These are phyloP conservation scores for Acanthosepion lycidas DNA, from an alignment of 2,888 invertebrate species.

Conservation along the genomic window DNA sequence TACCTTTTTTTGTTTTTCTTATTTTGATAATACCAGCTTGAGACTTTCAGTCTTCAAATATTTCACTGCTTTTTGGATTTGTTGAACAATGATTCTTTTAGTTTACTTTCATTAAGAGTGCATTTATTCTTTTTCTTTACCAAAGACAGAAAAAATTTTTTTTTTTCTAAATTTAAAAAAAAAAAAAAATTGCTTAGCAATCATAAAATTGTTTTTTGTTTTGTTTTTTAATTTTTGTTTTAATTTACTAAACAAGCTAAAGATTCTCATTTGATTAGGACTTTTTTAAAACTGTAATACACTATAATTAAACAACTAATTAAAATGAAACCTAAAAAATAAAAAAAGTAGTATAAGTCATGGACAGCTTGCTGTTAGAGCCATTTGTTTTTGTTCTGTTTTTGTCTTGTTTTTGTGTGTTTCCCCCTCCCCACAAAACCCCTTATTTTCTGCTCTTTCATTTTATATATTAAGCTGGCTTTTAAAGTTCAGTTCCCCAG, in stretches of 20 bases:
- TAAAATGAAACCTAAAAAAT: not conserved
- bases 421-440: not conserved
- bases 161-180: not conserved
- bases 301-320: not conserved
- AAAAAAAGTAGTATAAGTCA: not conserved
- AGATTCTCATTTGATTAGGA: not conserved
- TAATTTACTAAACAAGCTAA: not conserved
- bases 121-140: not conserved
- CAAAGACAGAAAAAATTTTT: rapidly evolving
- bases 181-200: not conserved
- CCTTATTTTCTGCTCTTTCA: not conserved
- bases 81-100: not conserved
- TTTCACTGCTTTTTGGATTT: not conserved
- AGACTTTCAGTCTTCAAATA: not conserved
- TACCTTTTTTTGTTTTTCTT: not conserved
- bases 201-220: not conserved
- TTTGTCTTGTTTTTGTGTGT: not conserved
- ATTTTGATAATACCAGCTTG: not conserved
- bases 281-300: not conserved
- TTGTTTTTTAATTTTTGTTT: not conserved
- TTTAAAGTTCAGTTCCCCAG: not conserved
- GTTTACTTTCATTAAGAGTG: not conserved
- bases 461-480: not conserved
- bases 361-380: conserved; percentile 1
- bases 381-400: conserved; percentile 8